Conservation (phyloP, 2,113 vertebrate genomes). For the Poeciliopsis prolifica region DNA sequence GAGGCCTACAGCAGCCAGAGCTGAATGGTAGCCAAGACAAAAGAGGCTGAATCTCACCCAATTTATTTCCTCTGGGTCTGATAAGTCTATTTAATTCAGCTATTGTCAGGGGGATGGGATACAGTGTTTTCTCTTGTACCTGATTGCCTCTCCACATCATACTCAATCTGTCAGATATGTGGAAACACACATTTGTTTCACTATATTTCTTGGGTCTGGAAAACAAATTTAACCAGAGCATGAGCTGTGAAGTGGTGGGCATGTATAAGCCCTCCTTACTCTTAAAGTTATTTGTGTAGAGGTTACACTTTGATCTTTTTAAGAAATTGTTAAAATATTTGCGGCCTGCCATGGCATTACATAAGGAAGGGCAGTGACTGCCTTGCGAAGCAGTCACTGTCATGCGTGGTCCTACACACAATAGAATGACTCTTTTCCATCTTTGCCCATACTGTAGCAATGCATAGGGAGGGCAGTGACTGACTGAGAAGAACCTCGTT, state of each 20-base stretch:
- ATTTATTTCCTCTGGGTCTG: slow-evolving; percentile 43
- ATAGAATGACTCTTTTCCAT: no score
- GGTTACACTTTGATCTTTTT: no score
- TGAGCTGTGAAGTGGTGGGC: neutral
- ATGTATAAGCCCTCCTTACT: neutral
- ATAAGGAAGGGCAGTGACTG: no score
- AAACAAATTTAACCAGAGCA: neutral
- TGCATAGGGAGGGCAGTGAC: no score
- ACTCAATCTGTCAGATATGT: slow-evolving; percentile 40
- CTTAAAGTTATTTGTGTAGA: neutral
- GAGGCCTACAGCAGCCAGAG: slow-evolving; percentile 30
- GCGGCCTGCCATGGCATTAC: no score
- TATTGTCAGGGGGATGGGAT: slow-evolving; percentile 15
- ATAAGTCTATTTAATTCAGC: slow-evolving; percentile 42
- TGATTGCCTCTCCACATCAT: slow-evolving; percentile 26
- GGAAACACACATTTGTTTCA: neutral
- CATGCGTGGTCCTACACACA: no score
- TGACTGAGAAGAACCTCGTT: no score
- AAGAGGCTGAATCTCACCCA: slow-evolving; percentile 22
- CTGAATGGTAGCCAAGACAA: slow-evolving; percentile 37
- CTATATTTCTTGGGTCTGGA: neutral
- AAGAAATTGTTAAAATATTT: no score
- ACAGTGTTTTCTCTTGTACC: slow-evolving; percentile 17
- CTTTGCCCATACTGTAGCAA: no score
- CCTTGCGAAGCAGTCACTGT: no score